A percentile compares a stretch with the other conserved stretches of the same genome.
Conservation (phyloP, 2,113 vertebrate genomes). For the Arizona elegans region DNA sequence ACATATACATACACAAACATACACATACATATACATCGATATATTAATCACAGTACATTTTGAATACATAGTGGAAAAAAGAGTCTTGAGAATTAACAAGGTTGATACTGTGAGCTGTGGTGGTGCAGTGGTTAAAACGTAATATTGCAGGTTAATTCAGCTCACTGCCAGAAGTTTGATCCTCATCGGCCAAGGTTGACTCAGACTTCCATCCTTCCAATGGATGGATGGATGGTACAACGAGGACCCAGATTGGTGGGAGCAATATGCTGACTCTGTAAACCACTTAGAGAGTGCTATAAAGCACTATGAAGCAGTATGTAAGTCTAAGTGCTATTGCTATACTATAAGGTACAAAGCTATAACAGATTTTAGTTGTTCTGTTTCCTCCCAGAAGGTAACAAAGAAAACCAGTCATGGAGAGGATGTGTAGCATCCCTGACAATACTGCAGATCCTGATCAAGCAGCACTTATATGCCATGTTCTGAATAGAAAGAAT, state of each 20-base stretch:
- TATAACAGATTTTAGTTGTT: background rate
- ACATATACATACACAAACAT: too few relatives aligned
- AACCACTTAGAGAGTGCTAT: background rate
- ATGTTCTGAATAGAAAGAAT: background rate
- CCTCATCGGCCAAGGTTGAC: background rate
- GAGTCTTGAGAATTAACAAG: background rate
- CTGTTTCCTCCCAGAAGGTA: background rate
- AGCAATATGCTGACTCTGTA: background rate
- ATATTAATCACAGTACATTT: background rate
- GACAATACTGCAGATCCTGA: background rate
- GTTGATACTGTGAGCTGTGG: background rate
- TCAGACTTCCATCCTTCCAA: background rate
- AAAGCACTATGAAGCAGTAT: background rate
- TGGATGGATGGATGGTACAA: background rate
- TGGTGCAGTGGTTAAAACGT: background rate
- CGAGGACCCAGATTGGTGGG: background rate
- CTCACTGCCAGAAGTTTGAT: background rate
- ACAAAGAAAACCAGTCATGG: background rate
- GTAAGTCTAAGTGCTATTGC: background rate
- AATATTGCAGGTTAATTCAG: background rate
- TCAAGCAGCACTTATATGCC: background rate
- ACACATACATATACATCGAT: background rate
- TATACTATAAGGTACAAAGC: background rate
- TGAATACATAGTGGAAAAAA: background rate
- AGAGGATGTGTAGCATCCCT: background rate